Evolutionary conservation across 2,113 vertebrate species (phyloP).

Genomic region (Dipodomys merriami): DNA sequence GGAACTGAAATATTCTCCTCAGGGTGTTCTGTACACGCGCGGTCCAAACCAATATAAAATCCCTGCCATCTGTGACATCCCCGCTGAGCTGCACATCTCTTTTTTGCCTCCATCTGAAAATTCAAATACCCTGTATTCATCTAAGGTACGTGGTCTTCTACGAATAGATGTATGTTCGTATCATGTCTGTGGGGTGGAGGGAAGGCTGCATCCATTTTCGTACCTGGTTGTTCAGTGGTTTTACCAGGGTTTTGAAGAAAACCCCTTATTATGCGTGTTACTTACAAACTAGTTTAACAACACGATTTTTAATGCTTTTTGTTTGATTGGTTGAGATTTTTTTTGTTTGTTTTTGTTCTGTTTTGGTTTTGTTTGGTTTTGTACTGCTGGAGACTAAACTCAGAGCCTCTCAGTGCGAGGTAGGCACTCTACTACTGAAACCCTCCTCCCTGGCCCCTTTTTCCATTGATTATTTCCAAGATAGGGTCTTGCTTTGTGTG

Average conservation of each 20-base stretch:
- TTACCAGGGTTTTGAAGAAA: neutral
- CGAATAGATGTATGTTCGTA: neutral
- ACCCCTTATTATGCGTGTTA: neutral
- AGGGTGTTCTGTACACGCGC: constrained; percentile 87
- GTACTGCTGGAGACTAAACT: no score
- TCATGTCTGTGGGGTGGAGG: neutral
- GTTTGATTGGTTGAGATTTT: no score
- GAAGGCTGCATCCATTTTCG: neutral
- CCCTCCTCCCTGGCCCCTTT: no score
- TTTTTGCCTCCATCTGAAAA: constrained; percentile 86
- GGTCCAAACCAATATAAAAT: constrained; percentile 91
- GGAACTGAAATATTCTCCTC: constrained; percentile 90
- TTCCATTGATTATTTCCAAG: no score
- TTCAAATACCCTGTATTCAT: constrained; percentile 90
- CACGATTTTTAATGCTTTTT: neutral
- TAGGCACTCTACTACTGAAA: no score
- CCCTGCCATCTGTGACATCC: constrained; percentile 90
- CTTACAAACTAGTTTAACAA: neutral
- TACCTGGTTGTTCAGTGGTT: neutral
- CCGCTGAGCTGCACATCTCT: constrained; percentile 86
- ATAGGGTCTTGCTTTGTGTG: no score
- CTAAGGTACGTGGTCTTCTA: constrained; percentile 85
- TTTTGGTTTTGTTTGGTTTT: no score
- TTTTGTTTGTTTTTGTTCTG: no score
- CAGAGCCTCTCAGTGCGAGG: no score